Base-by-base conservation (phyloP, 2,888 invertebrate genomes). In the Synergus japonicus region DNA sequence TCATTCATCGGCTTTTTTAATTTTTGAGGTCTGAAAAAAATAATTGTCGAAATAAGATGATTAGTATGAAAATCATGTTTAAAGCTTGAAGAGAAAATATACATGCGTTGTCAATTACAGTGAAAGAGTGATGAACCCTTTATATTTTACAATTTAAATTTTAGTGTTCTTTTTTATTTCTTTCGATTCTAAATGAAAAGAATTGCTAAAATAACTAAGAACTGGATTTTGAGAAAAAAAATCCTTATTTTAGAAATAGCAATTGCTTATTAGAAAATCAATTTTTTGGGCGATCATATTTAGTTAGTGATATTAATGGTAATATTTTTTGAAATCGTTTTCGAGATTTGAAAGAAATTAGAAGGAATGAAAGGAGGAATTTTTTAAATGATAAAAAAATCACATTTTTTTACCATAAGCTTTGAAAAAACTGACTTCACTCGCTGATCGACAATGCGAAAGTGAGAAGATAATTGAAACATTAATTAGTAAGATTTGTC, bases 61-160 rank as follows among this genome's bases (percentile, higher is more conserved):
- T 60, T 8, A 60, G 64, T 64, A 64, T 22, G 64, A 76, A 76
- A 46, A 41, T 76, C 29, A 8, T 22, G 54, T 76, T 49, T 49
- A 79, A 64, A 73, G 49, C 69, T 54, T 37, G 29, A 49, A 73
- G 69, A 54, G 49, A 73, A 73, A 73, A 54, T 73, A 65, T 65
- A 65, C 41, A 15, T 15, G 37, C 43, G 54, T 73, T 73, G 69
- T 73, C 69, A 73, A 54, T 73, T 73, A 73, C 15, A 37, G 37
- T 15, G 49, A 43, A 41, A 65, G n/a, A 65, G 65, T 15, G 65
- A 15, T 37, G 41, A 66, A 65, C 64, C 63, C 77, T 49, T 78
- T 29, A 29, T 54, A 64, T 82, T 69, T 54, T 81, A 76, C 82
- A 81, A 77, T 81, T 22, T 60, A 10, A 4, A 60, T 76, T 43